Conservation (phyloP, 2,113 vertebrate species). For the Gobio gobio region DNA sequence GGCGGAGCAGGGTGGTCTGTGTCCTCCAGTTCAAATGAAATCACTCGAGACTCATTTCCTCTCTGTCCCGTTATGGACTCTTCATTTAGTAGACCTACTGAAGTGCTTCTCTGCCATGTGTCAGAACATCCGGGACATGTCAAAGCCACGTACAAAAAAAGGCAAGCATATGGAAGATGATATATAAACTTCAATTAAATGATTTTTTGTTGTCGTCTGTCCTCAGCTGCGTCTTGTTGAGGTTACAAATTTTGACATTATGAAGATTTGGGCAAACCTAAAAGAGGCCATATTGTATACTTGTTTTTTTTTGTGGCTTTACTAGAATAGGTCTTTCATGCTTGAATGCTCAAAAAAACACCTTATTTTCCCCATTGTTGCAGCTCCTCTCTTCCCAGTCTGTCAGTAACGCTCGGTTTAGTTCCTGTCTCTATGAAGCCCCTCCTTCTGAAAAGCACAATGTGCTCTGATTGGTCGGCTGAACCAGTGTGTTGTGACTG, state of each 20-base stretch:
- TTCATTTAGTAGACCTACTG: constrained; percentile 3
- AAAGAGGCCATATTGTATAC: not conserved
- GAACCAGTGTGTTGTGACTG: too few species aligned
- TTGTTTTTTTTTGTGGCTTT: too few species aligned
- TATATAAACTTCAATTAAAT: not conserved
- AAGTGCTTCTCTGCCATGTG: constrained; percentile 27
- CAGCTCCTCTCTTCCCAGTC: too few species aligned
- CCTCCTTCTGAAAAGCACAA: too few species aligned
- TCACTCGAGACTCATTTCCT: constrained; percentile 29
- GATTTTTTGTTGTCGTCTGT: not conserved
- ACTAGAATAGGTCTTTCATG: too few species aligned
- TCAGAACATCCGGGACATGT: constrained; percentile 7
- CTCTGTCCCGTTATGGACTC: not conserved
- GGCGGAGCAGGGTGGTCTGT: not conserved
- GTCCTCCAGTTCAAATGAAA: constrained; percentile 2
- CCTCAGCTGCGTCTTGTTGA: not conserved
- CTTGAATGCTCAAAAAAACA: too few species aligned
- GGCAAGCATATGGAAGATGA: constrained; percentile 8
- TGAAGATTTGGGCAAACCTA: not conserved
- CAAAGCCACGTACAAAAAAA: not conserved
- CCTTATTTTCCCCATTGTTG: too few species aligned
- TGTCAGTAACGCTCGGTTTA: too few species aligned
- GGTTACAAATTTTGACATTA: not conserved
- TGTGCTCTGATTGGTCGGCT: too few species aligned
- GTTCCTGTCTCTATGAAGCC: too few species aligned